These are phyloP conservation scores for Heliconius sara DNA, from an alignment of 2,888 invertebrate species.

Conservation along the genomic window DNA sequence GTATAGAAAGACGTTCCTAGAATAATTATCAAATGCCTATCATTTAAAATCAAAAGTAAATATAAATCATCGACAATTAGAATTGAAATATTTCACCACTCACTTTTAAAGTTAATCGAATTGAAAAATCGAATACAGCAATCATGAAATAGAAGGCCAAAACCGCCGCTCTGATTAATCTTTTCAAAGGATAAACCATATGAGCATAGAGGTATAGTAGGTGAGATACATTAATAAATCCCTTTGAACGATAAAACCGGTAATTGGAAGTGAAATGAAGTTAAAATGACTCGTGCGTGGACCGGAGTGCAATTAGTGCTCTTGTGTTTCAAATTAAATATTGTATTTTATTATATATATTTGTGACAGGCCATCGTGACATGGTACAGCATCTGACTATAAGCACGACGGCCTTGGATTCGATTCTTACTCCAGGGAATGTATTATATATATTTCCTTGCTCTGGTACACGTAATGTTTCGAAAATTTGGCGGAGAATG, in stretches of 20 bases:
- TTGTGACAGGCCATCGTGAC: too few relatives aligned
- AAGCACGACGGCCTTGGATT: too few relatives aligned
- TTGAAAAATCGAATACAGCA: conserved; percentile 2
- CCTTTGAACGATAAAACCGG: conserved; percentile 14
- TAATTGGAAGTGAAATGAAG: conserved; percentile 4
- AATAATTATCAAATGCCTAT: too few relatives aligned
- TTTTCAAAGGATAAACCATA: conserved; percentile 8
- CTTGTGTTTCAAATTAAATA: conserved; percentile 12
- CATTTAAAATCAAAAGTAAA: too few relatives aligned
- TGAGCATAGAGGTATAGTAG: neutral
- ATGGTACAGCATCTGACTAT: too few relatives aligned
- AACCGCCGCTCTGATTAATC: neutral
- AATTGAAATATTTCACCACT: neutral
- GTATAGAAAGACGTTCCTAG: too few relatives aligned
- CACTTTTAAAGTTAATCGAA: neutral
- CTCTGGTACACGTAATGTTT: too few relatives aligned
- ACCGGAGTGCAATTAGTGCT: neutral
- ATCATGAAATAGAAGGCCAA: conserved; percentile 1
- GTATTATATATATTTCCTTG: too few relatives aligned
- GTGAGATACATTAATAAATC: conserved; percentile 14
- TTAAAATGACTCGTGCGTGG: conserved; percentile 12
- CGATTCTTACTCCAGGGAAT: too few relatives aligned
- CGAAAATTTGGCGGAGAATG: too few relatives aligned
- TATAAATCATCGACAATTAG: too few relatives aligned
- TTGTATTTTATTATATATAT: neutral